Evolutionary conservation across 2,113 vertebrate species (phyloP).

Genomic region (Erythrocercus mccallii): DNA sequence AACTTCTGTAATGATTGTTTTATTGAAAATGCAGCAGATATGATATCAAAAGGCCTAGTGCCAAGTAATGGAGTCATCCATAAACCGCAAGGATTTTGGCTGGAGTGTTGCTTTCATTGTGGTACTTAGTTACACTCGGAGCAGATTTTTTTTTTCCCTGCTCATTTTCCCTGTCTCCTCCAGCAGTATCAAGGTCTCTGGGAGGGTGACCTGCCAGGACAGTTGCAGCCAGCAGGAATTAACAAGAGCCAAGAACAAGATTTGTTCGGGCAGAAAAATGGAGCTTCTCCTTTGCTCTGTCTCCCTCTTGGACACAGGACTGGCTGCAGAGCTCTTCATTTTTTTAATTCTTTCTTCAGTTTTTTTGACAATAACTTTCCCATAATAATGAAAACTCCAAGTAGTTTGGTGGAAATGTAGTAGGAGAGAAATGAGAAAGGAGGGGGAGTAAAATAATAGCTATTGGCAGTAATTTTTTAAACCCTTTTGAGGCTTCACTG

Average conservation of each 20-base stretch:
- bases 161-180: not conserved
- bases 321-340: not conserved
- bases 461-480: not conserved
- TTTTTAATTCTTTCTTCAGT: not conserved
- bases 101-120: not conserved
- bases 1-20: not conserved
- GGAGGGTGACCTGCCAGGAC: constrained; percentile 14
- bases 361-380: not conserved
- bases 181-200: not conserved
- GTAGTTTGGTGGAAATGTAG: not conserved
- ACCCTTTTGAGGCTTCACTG: not conserved
- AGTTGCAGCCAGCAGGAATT: not conserved
- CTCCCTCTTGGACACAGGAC: rapidly evolving
- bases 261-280: not conserved
- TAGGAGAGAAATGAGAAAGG: not conserved
- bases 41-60: not conserved
- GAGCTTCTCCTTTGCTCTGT: not conserved
- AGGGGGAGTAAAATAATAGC: not conserved
- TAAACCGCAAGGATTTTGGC: not conserved
- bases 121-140: not conserved
- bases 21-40: not conserved
- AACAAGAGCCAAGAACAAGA: not conserved
- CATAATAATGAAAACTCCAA: not conserved
- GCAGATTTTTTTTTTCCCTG: not conserved
- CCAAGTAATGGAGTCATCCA: not conserved